Base-by-base conservation (phyloP, 2,888 invertebrate genomes). In the Bugula neritina region DNA sequence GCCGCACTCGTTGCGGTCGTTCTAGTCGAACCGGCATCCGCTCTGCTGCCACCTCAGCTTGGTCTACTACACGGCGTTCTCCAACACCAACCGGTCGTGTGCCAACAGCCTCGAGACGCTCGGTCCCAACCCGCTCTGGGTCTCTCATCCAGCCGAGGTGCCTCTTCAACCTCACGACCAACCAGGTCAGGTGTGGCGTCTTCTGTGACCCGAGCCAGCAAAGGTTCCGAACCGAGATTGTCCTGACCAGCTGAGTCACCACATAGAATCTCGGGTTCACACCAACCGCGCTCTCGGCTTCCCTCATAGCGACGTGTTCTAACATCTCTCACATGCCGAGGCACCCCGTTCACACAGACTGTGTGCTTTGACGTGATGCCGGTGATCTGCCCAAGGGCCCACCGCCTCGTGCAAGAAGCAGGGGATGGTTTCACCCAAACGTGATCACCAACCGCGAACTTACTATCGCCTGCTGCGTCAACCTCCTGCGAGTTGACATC, bases 381-480 rank as follows among this genome's bases (percentile, higher is more conserved):
- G 21, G 52, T 52, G 21, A 52, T 52, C 52, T 52, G 10, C 10
- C 52, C 52, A 52, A 52, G 52, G 52, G 52, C 52, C 52, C 52
- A 52, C 52, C 21, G 52, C 21, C 21, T 52, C 10, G 52, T 52
- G 52, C 52, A 52, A 10, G 57, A 57, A 5, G 57, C 5, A 57
- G 57, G 13, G 5, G 13, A 57, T 57, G 57, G 57, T n/a, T 57
- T 57, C 57, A 57, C 57, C 57, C 23, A 57, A 10, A 25, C 57
- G 23, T 57, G 23, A 57, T 57, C 57, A 25, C 13, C 57, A 13
- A 57, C 57, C 17, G 13, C 25, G 25, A 57, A 57, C 5, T 25
- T 57, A 25, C 57, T 57, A 5, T 57, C 57, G 23, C 13, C 57
- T 23, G 5, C 5, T 5, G 10, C 57, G 13, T 57, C 23, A 21